Conservation (phyloP, 2,797 vertebrate species). For the Strix occidentalis region DNA sequence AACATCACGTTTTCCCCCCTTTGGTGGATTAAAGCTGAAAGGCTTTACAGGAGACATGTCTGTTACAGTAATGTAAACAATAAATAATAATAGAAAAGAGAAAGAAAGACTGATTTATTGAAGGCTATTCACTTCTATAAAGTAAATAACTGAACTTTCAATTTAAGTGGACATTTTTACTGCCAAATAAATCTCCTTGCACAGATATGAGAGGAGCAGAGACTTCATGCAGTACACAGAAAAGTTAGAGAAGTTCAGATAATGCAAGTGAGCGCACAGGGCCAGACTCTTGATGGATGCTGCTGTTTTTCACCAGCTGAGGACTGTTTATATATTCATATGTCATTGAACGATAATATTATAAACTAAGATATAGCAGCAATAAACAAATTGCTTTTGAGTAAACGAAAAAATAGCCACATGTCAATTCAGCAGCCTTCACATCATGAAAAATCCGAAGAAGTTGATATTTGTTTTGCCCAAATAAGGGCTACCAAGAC, state of each 20-base stretch:
- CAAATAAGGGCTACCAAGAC: neutral
- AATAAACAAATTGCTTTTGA: neutral
- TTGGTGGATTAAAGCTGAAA: constrained; percentile 21
- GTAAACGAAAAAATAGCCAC: neutral
- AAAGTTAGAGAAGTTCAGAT: constrained; percentile 4
- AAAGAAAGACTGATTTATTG: constrained; percentile 50
- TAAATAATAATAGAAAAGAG: constrained; percentile 49
- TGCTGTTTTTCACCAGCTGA: neutral
- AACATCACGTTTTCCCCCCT: neutral
- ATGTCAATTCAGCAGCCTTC: neutral
- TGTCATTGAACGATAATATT: neutral
- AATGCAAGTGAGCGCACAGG: neutral
- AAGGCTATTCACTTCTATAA: neutral
- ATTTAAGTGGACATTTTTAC: constrained; percentile 52
- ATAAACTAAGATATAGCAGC: neutral
- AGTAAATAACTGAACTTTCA: constrained; percentile 28
- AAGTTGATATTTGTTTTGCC: neutral
- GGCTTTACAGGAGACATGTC: constrained; percentile 17
- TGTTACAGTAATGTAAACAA: constrained; percentile 42
- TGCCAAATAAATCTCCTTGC: constrained; percentile 53
- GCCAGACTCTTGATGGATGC: neutral
- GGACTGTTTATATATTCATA: neutral
- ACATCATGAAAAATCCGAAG: neutral
- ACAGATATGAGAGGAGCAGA: constrained; percentile 19
- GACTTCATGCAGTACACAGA: neutral